Conservation (phyloP, 2,888 invertebrate genomes). For the Apodemia zela region DNA sequence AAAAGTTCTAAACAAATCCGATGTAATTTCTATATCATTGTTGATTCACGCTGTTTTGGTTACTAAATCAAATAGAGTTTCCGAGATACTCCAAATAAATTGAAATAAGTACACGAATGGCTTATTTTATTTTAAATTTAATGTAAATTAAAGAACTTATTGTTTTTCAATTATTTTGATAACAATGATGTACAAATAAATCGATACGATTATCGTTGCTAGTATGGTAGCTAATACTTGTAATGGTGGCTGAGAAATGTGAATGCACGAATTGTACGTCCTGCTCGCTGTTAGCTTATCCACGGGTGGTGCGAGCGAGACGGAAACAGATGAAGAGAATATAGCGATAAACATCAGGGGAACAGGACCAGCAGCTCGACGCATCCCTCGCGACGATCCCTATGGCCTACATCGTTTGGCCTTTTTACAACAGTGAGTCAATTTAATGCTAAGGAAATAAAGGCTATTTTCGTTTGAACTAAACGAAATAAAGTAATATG, state of each 20-base stretch:
- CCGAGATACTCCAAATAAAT: too few relatives aligned
- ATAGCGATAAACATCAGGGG: conserved; percentile 58
- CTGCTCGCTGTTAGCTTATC: conserved; percentile 70
- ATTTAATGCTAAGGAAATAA: conserved; percentile 24
- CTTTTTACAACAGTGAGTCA: conserved; percentile 65
- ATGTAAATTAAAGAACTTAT: too few relatives aligned
- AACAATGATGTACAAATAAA: background rate
- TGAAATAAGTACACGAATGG: too few relatives aligned
- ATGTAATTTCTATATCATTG: too few relatives aligned
- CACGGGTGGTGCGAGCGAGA: conserved; percentile 82
- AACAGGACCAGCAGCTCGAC: conserved; percentile 53
- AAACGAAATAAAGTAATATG: background rate
- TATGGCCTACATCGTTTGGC: conserved; percentile 39
- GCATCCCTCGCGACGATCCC: conserved; percentile 73
- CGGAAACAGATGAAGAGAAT: conserved; percentile 87
- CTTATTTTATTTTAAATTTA: too few relatives aligned
- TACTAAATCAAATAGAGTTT: too few relatives aligned
- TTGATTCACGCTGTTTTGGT: too few relatives aligned
- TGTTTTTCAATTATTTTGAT: too few relatives aligned
- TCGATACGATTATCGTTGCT: background rate
- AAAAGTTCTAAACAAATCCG: too few relatives aligned
- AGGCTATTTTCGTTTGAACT: background rate
- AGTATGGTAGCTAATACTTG: background rate
- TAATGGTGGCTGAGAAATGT: conserved; percentile 30
- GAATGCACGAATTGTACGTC: conserved; percentile 38